Conservation (phyloP, 92 coral and sea anemone species). For the Umimayanthus chanpuru region DNA sequence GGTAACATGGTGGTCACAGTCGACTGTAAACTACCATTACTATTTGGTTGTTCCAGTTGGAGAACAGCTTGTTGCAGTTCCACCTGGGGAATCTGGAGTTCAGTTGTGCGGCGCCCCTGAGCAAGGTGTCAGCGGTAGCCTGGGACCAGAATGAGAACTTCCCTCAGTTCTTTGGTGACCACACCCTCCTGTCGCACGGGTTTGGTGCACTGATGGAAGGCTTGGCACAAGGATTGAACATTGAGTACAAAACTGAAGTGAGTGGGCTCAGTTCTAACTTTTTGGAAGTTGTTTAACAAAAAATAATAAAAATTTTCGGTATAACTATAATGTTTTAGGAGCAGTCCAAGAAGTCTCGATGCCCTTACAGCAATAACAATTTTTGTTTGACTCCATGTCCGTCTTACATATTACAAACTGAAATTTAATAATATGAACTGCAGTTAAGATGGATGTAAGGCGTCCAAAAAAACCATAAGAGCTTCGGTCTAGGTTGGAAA, state of each 20-base stretch:
- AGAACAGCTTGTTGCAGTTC: conserved; percentile 83
- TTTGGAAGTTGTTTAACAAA: not conserved
- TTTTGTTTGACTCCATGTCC: too few relatives aligned
- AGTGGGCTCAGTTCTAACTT: not conserved
- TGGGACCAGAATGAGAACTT: conserved; percentile 96
- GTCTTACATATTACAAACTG: too few relatives aligned
- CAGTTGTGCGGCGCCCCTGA: conserved; percentile 88
- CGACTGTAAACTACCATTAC: not conserved
- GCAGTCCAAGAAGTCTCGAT: too few relatives aligned
- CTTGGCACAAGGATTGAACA: conserved; percentile 75
- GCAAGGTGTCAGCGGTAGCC: conserved; percentile 82
- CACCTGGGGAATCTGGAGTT: conserved; percentile 96
- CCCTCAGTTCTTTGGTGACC: conserved; percentile 94
- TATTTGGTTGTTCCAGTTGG: conserved; percentile 65
- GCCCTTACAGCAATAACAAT: too few relatives aligned
- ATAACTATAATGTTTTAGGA: too few relatives aligned
- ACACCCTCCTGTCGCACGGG: conserved; percentile 87
- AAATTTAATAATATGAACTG: too few relatives aligned
- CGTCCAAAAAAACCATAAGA: too few relatives aligned
- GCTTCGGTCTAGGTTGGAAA: too few relatives aligned
- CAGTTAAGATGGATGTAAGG: too few relatives aligned
- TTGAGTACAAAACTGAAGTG: conserved; percentile 68
- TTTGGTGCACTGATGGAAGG: conserved; percentile 71
- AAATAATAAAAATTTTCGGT: too few relatives aligned
- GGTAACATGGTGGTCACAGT: too few relatives aligned